A percentile compares a stretch with the other conserved stretches of the same genome.
Evolutionary conservation across 1,140 invertebrate genomes (phyloP).

Genomic region (Drosophila leontia): DNA sequence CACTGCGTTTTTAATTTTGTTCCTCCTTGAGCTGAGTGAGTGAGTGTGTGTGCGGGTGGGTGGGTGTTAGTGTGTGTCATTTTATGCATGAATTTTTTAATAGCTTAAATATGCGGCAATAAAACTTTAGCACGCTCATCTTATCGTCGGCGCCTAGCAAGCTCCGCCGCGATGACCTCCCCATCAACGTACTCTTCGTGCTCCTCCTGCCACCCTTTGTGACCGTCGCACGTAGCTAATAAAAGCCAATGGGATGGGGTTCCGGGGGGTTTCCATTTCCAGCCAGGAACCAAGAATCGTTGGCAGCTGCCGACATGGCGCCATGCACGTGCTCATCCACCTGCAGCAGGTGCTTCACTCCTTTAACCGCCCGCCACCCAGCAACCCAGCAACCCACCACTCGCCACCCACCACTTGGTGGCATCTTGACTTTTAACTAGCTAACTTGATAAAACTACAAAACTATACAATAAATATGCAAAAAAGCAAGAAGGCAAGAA

Average conservation of each 20-base stretch:
- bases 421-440: conserved; percentile 82
- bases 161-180: conserved; percentile 52
- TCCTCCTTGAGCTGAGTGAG: conserved; percentile 27
- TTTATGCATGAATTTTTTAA: conserved; percentile 83
- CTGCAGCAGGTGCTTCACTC: conserved; percentile 22
- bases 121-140: conserved; percentile 83
- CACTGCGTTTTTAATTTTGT: conserved; percentile 72
- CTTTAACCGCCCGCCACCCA: neutral
- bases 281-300: conserved; percentile 27
- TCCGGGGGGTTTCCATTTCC: conserved; percentile 11
- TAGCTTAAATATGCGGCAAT: conserved; percentile 83
- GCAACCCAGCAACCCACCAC: neutral
- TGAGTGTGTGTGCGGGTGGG: conserved; percentile 7
- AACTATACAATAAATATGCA: conserved; percentile 83
- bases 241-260: conserved; percentile 55
- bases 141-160: conserved; percentile 74
- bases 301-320: conserved; percentile 65
- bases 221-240: conserved; percentile 74
- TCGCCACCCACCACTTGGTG: conserved; percentile 44
- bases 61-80: conserved; percentile 65
- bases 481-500: conserved; percentile 23
- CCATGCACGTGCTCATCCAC: conserved; percentile 68
- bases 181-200: too few relatives aligned
- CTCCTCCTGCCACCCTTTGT: conserved; percentile 4
- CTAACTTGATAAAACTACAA: conserved; percentile 83